phyloP scores from a whole-genome alignment of 2,797 vertebrate species.

The Myotis pilosus region DNA sequence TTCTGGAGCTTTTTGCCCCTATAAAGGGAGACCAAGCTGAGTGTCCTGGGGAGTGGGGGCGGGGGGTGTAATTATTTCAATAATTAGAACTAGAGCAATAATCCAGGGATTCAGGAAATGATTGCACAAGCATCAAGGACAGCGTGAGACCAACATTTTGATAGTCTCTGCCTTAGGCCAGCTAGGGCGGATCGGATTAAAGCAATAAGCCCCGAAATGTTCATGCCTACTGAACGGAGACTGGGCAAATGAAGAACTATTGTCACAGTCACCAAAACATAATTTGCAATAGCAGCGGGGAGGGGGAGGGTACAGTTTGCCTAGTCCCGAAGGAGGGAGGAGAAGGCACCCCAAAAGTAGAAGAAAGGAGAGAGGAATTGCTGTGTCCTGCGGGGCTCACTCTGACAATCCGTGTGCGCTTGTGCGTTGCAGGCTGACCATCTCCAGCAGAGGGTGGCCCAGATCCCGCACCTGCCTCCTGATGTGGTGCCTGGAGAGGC shows the following conservation, averaged over 20 bases:
- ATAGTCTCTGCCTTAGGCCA: neutral
- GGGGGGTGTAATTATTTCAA: neutral
- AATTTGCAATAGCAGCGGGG: neutral
- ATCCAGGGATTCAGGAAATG: neutral
- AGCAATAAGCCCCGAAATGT: neutral
- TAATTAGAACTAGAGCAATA: neutral
- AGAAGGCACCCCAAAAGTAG: neutral
- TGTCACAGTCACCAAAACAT: neutral
- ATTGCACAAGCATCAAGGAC: neutral
- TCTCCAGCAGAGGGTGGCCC: neutral
- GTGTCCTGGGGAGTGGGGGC: neutral
- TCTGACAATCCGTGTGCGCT: neutral
- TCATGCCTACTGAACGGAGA: neutral
- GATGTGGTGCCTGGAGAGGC: constrained; percentile 72
- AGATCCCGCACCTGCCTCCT: neutral
- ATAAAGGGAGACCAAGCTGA: neutral
- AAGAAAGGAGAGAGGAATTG: neutral
- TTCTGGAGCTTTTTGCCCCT: neutral
- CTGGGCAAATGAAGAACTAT: neutral
- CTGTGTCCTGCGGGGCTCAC: neutral
- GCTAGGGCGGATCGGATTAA: neutral
- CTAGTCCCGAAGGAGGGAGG: neutral
- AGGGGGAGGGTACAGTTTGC: neutral
- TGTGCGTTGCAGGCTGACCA: neutral
- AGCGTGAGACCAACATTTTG: neutral